Evolutionary conservation across 2,797 vertebrate species (phyloP), one percentile per base, ranked within the genome.

Genomic region (Brachymystax lenok): DNA sequence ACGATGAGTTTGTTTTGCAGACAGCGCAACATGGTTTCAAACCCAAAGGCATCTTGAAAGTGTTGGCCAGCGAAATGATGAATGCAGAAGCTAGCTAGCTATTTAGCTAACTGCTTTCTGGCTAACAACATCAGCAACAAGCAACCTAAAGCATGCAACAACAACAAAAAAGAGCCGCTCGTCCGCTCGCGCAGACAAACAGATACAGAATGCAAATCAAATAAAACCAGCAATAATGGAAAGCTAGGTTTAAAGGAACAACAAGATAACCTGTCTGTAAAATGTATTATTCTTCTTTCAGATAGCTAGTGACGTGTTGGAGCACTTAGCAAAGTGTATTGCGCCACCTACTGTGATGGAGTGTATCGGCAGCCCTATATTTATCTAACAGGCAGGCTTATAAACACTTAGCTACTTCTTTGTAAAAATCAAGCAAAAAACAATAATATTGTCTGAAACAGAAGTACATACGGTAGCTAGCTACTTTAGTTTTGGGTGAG

Each of bases 1-100:
- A 97, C 0, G 98, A 99, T 1, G 97, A 97, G 73, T 93, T 98
- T 76, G 96, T 98, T 90, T 97, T 97, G 92, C 98, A 98, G 28
- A 96, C 92, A 59, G 95, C 95, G 90, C 98, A 99, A 27, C 96
- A 96, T 74, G 97, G 97, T 84, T 99, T 98, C 85, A 99, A 87
- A 59, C 98, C 98, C 81, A 98, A 93, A 80, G 97, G 97, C 98
- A 99, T 99, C 73, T 79, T 82, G 21, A 8, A n/a, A 17, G 16
- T 67, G 40, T 17, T 33, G 30, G 71, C 78, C 69, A 77, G 77
- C 21, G 46, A 66, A 85, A 66, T 27, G 40, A 46, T 46, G 71
- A 79, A 5, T 17, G 28, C 33, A 69, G 27, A 40, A 17, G 3
- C 50, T 54, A 52, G 67, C 30, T 35, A 69, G 50, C 19, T 30